These are phyloP conservation scores for Peromyscus eremicus DNA, from an alignment of 2,797 vertebrate genomes.

Conservation along the genomic window DNA sequence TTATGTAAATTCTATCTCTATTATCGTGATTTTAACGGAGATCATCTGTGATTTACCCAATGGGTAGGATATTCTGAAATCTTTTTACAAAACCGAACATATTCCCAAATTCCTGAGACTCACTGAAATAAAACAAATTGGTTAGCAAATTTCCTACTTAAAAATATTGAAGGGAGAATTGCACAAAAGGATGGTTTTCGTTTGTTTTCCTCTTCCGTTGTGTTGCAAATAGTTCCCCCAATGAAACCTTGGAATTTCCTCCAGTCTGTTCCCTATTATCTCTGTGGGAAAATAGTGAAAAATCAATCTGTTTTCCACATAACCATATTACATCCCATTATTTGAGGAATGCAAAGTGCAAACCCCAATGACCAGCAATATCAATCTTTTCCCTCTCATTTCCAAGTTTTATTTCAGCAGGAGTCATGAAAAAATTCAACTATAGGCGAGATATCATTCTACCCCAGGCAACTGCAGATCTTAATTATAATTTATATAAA, in stretches of 20 bases:
- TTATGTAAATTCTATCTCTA: slow-evolving; percentile 32
- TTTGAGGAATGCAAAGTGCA: slow-evolving; percentile 83
- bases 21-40: slow-evolving; percentile 33
- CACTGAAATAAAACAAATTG: slow-evolving; percentile 79
- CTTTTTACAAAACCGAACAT: slow-evolving; percentile 54
- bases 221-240: slow-evolving; percentile 78
- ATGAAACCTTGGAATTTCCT: slow-evolving; percentile 82
- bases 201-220: slow-evolving; percentile 82
- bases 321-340: slow-evolving; percentile 83
- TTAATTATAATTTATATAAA: slow-evolving; percentile 76
- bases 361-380: slow-evolving; percentile 77
- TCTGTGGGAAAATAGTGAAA: slow-evolving; percentile 84
- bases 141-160: slow-evolving; percentile 81
- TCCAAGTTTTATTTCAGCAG: slow-evolving; percentile 80
- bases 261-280: slow-evolving; percentile 83
- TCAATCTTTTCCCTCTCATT: slow-evolving; percentile 76
- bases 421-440: slow-evolving; percentile 54
- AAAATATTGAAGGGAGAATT: slow-evolving; percentile 78
- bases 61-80: slow-evolving; percentile 44
- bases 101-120: slow-evolving; percentile 71
- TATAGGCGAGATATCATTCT: slow-evolving; percentile 53
- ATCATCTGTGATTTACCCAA: slow-evolving; percentile 39
- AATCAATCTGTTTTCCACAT: slow-evolving; percentile 83
- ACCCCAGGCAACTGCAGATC: slow-evolving; percentile 55
- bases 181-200: slow-evolving; percentile 81